Evolutionary conservation across 2,113 vertebrate species (phyloP).

Genomic region (Tragelaphus imberbis): DNA sequence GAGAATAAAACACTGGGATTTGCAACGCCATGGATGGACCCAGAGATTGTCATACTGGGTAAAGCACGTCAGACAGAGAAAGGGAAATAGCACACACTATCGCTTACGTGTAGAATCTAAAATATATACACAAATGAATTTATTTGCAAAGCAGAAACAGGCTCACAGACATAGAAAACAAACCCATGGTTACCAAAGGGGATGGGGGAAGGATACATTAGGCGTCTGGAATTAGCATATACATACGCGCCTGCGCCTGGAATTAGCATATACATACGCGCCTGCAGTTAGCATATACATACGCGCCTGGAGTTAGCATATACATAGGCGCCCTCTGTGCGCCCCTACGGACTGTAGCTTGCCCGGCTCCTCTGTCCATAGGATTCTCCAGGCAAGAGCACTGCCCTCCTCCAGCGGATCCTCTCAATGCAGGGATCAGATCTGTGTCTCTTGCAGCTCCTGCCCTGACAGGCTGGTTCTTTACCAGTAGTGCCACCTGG

Average conservation of each 20-base stretch:
- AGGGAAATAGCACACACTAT: not conserved
- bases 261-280: no score
- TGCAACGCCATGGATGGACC: not conserved
- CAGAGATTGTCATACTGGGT: not conserved
- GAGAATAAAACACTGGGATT: no score
- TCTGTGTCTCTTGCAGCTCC: not conserved
- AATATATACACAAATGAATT: not conserved
- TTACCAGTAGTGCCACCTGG: not conserved
- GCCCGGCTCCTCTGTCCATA: not conserved
- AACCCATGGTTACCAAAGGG: not conserved
- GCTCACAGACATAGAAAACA: not conserved
- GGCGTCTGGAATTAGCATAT: not conserved
- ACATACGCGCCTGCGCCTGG: no score
- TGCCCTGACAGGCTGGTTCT: not conserved
- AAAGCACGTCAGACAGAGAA: not conserved
- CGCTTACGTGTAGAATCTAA: rapidly evolving
- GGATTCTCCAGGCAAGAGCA: not conserved
- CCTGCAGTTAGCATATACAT: no score
- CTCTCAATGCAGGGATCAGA: not conserved
- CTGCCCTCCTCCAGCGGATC: not conserved
- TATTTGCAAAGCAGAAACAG: not conserved
- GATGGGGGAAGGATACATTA: not conserved
- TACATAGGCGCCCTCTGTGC: not conserved
- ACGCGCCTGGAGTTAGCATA: no score
- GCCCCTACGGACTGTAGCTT: not conserved